Percentiles rank a stretch among this genome's conserved stretches.
phyloP scores from a whole-genome alignment of 2,113 vertebrate species.

The Artemisiospiza belli region DNA sequence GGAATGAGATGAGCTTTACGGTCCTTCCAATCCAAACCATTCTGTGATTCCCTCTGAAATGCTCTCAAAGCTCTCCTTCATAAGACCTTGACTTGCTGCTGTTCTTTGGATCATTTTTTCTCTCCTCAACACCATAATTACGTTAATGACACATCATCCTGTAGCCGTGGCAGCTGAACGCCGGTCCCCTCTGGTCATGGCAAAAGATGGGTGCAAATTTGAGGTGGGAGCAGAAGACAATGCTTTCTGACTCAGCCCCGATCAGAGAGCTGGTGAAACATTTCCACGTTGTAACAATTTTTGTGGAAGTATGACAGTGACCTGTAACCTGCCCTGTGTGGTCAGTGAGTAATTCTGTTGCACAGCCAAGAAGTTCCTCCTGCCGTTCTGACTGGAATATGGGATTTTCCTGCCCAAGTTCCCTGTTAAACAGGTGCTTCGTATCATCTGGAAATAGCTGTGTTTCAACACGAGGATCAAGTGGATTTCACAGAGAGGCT shows the following conservation, averaged over 20 bases:
- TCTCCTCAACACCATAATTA: background rate
- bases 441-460: constrained; percentile 38
- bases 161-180: fast-evolving
- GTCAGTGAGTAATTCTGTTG: background rate
- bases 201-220: background rate
- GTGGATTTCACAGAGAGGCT: background rate
- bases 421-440: constrained; percentile 16
- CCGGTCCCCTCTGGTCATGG: background rate
- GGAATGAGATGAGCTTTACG: fast-evolving
- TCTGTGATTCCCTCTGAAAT: background rate
- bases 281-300: background rate
- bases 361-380: background rate
- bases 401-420: background rate
- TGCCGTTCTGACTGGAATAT: background rate
- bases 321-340: fast-evolving
- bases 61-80: background rate
- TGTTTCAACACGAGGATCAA: background rate
- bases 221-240: background rate
- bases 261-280: background rate
- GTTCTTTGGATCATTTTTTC: background rate
- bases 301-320: fast-evolving
- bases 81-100: fast-evolving
- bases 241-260: background rate
- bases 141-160: fast-evolving
- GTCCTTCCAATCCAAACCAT: background rate